phyloP scores from a whole-genome alignment of 1,140 invertebrate genomes.

The Scaptomyza pallida region DNA sequence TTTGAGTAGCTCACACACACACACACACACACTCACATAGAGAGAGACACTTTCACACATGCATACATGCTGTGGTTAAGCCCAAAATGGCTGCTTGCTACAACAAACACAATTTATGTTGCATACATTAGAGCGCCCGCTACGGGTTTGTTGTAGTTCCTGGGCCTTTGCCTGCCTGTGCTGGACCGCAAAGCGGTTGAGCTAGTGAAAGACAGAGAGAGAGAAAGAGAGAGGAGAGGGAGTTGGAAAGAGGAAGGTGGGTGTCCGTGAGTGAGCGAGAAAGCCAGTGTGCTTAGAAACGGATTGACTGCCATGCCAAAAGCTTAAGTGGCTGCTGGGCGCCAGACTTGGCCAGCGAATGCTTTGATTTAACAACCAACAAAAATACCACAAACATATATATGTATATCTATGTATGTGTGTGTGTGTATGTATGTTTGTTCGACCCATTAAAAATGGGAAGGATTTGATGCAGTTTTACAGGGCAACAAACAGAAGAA shows the following conservation, averaged over 20 bases:
- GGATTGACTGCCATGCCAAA: slow-evolving; percentile 79
- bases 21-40: slow-evolving; percentile 23
- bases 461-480: neutral
- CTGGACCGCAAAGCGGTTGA: slow-evolving; percentile 48
- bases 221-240: neutral
- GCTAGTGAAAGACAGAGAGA: slow-evolving; percentile 1
- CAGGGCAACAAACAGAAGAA: neutral
- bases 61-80: slow-evolving; percentile 35
- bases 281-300: slow-evolving; percentile 57
- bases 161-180: slow-evolving; percentile 4
- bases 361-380: slow-evolving; percentile 60
- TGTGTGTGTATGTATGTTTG: neutral
- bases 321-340: slow-evolving; percentile 75
- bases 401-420: neutral
- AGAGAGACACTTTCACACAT: slow-evolving; percentile 17
- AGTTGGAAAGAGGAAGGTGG: no score
- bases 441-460: neutral
- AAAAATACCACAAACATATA: slow-evolving; percentile 22
- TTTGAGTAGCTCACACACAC: slow-evolving; percentile 49
- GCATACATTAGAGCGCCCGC: slow-evolving; percentile 65
- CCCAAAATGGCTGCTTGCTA: slow-evolving; percentile 57
- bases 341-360: slow-evolving; percentile 53
- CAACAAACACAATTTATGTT: slow-evolving; percentile 73
- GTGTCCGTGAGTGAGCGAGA: neutral
- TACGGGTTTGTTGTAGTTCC: slow-evolving; percentile 28